Conservation (phyloP, 2,113 vertebrate genomes). For the Coracopsis vasa region DNA sequence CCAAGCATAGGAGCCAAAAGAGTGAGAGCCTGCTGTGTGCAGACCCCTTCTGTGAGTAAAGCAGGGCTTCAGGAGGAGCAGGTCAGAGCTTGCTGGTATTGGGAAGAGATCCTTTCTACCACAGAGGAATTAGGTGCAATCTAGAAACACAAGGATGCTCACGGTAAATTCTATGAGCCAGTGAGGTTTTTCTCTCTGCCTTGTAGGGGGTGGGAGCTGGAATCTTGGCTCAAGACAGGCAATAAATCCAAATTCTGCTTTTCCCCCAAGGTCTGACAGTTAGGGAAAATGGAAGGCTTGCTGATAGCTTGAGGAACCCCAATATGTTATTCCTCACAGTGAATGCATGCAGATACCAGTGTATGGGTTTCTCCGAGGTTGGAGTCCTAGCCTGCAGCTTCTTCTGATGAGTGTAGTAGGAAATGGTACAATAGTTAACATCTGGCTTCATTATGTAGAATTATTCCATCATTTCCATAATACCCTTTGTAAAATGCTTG, state of each 20-base stretch:
- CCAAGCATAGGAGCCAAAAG: neutral
- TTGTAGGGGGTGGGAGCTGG: neutral
- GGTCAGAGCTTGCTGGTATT: neutral
- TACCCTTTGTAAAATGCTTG: constrained; percentile 38
- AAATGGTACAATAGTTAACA: constrained; percentile 27
- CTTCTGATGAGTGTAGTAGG: neutral
- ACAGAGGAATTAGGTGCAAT: neutral
- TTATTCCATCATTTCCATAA: constrained; percentile 60
- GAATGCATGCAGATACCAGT: neutral
- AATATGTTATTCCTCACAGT: neutral
- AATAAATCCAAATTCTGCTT: neutral
- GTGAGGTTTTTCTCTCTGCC: neutral
- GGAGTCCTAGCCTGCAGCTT: constrained; percentile 28
- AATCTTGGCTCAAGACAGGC: neutral
- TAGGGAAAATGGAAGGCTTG: neutral
- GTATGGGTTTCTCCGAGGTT: neutral
- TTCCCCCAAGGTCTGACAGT: neutral
- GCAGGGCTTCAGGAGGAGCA: neutral
- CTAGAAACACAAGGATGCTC: neutral
- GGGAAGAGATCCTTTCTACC: neutral
- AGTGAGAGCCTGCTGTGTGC: neutral
- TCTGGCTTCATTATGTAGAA: constrained; percentile 55
- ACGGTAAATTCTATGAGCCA: neutral
- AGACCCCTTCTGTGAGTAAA: neutral
- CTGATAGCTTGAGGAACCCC: neutral